A percentile compares a stretch with the other conserved stretches of the same genome.
These are phyloP conservation scores for Phoxinus dragarum DNA, from an alignment of 2,797 vertebrate genomes.

Conservation along the genomic window DNA sequence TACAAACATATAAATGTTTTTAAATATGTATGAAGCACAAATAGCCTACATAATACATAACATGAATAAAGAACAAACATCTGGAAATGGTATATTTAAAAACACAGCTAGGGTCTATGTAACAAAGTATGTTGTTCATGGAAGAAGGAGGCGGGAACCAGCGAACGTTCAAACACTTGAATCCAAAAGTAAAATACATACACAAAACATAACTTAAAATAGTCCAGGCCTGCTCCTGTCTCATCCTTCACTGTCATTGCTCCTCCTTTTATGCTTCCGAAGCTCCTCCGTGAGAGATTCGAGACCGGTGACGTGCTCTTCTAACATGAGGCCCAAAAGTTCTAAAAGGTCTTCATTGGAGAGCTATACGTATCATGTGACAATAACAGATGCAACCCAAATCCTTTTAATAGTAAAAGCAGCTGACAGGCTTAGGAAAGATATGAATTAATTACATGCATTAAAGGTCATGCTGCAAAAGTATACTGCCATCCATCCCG, in stretches of 20 bases:
- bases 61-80: background rate
- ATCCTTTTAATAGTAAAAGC: conserved; percentile 63
- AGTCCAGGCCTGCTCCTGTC: too few relatives aligned
- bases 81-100: background rate
- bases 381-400: conserved; percentile 62
- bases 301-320: background rate
- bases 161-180: too few relatives aligned
- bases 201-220: too few relatives aligned
- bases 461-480: conserved; percentile 62
- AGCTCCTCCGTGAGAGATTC: too few relatives aligned
- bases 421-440: conserved; percentile 59
- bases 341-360: conserved; percentile 39
- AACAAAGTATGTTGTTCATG: too few relatives aligned
- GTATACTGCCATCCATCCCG: conserved; percentile 44
- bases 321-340: conserved; percentile 16
- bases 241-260: too few relatives aligned
- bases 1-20: background rate
- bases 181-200: too few relatives aligned
- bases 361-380: conserved; percentile 54
- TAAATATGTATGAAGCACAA: background rate
- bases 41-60: conserved; percentile 7
- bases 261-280: too few relatives aligned
- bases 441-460: conserved; percentile 59
- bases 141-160: too few relatives aligned
- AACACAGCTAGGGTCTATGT: background rate